Evolutionary conservation across 2,888 invertebrate genomes (phyloP), one percentile per base, ranked within the genome.

Genomic region (Agrochola lota): DNA sequence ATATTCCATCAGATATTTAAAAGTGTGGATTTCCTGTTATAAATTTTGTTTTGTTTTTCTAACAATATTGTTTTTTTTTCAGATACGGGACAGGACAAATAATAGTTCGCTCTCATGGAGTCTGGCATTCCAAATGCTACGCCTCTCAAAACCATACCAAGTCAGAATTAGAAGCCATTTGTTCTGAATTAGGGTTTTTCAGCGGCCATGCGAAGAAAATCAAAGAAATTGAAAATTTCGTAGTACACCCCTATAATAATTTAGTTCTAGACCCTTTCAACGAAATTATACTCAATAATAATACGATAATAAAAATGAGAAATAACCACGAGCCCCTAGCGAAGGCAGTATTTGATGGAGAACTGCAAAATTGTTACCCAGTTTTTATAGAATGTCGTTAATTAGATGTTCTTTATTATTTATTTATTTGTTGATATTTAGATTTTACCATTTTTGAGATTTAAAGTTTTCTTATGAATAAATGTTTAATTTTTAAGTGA

Each of bases 111-210:
- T 97, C 97, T 0, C 97, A 97, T 83, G 98, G 98, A 23, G 95
- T 98, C 15, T 98, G 98, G 98, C 97, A 98, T 85, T 96, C 98
- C 0, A 98, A 98, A 90, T 98, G 98, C 90, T 98, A 97, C 86
- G 92, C 97, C 23, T 96, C 96, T 69, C 91, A 93, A 64, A 94
- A 94, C 15, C 96, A 97, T 76, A 97, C 97, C 1, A 97, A 96
- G 67, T 91, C 94, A 0, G 96, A 97, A 72, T 92, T 97, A 5
- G 97, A 97, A 87, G 94, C 96, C 23, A 97, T 98, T 81, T 98
- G 98, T 91, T 91, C 94, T 52, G 95, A 97, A 79, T 91, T 98
- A 23, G 98, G 98, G 15, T 98, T 97, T 88, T 91, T 94, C 81
- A 96, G 97, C 35, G 97, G 97, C 15, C 97, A 96, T 86, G 97